Conservation (phyloP, 2,797 vertebrate species). For the Margarornis squamiger region DNA sequence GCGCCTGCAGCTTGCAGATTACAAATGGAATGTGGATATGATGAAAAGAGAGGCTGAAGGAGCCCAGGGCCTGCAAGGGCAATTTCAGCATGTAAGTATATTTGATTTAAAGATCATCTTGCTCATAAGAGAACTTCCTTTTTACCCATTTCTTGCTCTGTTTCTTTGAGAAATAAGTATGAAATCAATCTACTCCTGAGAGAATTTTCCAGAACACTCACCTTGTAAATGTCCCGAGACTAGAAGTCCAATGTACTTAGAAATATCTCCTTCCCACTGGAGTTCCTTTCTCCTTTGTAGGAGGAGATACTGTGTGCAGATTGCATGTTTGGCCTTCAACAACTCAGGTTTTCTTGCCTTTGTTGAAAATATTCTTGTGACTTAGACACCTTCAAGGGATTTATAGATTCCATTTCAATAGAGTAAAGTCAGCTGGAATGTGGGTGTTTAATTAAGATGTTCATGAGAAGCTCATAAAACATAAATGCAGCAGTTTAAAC, state of each 20-base stretch:
- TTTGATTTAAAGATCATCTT: not conserved
- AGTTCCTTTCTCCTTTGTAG: not conserved
- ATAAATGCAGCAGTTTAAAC: not conserved
- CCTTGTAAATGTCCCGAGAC: not conserved
- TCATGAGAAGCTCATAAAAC: not conserved
- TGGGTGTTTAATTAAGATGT: not conserved
- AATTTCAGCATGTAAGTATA: conserved; percentile 76
- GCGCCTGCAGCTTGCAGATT: conserved; percentile 80
- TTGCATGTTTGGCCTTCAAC: not conserved
- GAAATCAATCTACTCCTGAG: not conserved
- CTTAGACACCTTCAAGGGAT: not conserved
- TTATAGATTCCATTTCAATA: not conserved
- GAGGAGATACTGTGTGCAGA: not conserved
- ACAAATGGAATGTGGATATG: conserved; percentile 68
- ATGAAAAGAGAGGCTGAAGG: conserved; percentile 68
- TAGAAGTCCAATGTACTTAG: not conserved
- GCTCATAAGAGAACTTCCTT: not conserved
- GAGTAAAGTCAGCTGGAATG: not conserved
- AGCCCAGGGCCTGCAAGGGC: conserved; percentile 58
- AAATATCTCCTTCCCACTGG: not conserved
- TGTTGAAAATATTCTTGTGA: not conserved
- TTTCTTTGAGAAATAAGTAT: conserved; percentile 3
- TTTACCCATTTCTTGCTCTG: not conserved
- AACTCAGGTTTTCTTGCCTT: not conserved
- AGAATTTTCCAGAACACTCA: not conserved